Evolutionary conservation across 1,140 invertebrate species (phyloP).

Genomic region (Drosophila repletoides): DNA sequence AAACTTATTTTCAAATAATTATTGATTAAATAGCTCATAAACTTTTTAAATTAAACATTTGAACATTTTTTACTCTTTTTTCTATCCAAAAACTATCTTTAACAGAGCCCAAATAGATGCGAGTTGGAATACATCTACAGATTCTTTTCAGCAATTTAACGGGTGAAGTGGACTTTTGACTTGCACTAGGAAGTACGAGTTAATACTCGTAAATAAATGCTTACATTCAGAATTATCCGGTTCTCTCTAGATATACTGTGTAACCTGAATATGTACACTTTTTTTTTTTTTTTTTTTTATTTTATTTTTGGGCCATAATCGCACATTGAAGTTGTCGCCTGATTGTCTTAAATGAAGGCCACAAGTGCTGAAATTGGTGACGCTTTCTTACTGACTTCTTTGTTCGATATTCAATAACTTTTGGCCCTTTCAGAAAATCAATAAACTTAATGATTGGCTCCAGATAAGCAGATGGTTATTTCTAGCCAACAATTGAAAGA

Average conservation of each 20-base stretch:
- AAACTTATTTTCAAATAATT: too few species aligned
- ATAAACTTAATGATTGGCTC: constrained; percentile 34
- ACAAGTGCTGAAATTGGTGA: constrained; percentile 32
- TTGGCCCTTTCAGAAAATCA: constrained; percentile 24
- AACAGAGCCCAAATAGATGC: too few species aligned
- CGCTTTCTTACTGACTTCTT: constrained; percentile 12
- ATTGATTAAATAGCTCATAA: too few species aligned
- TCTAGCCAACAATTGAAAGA: too few species aligned
- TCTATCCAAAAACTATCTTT: too few species aligned
- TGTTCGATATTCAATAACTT: constrained; percentile 38
- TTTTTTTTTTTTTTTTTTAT: constrained; percentile 3
- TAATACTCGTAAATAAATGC: constrained; percentile 16
- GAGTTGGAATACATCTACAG: too few species aligned
- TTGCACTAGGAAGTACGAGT: neutral
- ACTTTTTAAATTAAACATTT: neutral
- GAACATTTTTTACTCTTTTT: neutral
- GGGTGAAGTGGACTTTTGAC: neutral
- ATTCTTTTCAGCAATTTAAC: too few species aligned
- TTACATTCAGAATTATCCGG: constrained; percentile 44
- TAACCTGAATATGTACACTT: neutral
- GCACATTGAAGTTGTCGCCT: constrained; percentile 58
- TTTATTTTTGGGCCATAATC: constrained; percentile 44
- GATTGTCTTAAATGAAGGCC: constrained; percentile 61
- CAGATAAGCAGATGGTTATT: constrained; percentile 25
- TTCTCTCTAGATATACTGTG: constrained; percentile 22